A percentile compares a stretch with the other conserved stretches of the same genome.
Conservation (phyloP, 2,888 invertebrate genomes). For the Argyresthia albistria region DNA sequence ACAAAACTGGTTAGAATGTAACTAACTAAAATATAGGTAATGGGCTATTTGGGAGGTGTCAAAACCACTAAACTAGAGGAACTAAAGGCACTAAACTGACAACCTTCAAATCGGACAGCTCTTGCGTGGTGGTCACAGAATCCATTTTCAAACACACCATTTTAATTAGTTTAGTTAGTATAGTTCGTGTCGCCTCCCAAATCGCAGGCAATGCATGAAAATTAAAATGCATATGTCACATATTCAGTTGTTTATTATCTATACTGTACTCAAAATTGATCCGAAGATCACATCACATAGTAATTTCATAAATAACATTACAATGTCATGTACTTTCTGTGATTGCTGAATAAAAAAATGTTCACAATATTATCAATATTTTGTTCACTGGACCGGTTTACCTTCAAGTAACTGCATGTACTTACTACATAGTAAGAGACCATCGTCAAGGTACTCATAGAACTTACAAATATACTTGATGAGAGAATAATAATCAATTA, state of each 20-base stretch:
- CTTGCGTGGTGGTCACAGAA: too few relatives aligned
- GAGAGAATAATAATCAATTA: conserved; percentile 64
- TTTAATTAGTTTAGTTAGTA: too few relatives aligned
- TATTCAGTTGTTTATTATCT: conserved; percentile 82
- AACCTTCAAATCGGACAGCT: too few relatives aligned
- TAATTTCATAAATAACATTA: conserved; percentile 76
- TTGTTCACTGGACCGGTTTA: conserved; percentile 72
- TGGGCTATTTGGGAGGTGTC: too few relatives aligned
- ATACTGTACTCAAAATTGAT: conserved; percentile 84
- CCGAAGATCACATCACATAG: conserved; percentile 82
- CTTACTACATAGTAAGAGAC: conserved; percentile 60
- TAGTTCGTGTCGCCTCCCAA: too few relatives aligned
- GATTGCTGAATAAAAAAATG: conserved; percentile 71
- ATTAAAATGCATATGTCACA: conserved; percentile 65
- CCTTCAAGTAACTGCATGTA: conserved; percentile 59
- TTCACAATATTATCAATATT: conserved; percentile 70
- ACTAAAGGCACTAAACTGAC: too few relatives aligned
- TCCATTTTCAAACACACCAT: too few relatives aligned
- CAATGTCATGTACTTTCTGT: conserved; percentile 73
- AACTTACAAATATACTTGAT: conserved; percentile 68
- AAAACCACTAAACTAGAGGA: too few relatives aligned
- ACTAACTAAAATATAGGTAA: too few relatives aligned
- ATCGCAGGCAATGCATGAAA: conserved; percentile 11
- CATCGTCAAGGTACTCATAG: conserved; percentile 60
- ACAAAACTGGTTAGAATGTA: too few relatives aligned